A percentile compares a stretch with the other conserved stretches of the same genome.
Conservation (phyloP, 1,140 invertebrate species). For the Trichomalopsis sarcophagae region DNA sequence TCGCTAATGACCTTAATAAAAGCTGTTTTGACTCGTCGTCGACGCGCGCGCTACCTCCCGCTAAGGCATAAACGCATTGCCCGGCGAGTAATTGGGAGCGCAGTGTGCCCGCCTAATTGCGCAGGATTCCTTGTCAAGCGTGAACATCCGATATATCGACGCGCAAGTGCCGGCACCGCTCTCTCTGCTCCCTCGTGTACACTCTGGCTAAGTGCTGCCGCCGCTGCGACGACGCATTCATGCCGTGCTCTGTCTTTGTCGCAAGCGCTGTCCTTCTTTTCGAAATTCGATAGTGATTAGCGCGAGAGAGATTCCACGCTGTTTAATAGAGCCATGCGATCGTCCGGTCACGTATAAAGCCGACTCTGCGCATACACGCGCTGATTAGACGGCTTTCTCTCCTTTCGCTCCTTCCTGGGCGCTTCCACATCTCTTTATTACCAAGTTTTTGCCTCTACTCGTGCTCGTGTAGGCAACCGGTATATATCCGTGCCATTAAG, state of each 20-base stretch:
- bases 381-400: conserved; percentile 26
- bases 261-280: too few relatives aligned
- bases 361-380: background rate
- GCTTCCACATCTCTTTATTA: background rate
- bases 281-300: too few relatives aligned
- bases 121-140: conserved; percentile 63
- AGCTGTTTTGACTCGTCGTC: too few relatives aligned
- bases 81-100: background rate
- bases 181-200: conserved; percentile 14
- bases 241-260: background rate
- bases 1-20: background rate
- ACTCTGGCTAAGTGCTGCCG: conserved; percentile 18
- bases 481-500: background rate
- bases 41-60: background rate
- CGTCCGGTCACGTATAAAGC: background rate
- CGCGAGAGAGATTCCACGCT: background rate
- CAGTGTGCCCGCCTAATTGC: conserved; percentile 61
- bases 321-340: background rate
- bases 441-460: background rate
- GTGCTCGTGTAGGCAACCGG: background rate
- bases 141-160: conserved; percentile 59
- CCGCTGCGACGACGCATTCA: too few relatives aligned
- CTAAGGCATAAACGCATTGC: background rate
- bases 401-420: conserved; percentile 11
- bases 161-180: conserved; percentile 1